phyloP scores from a whole-genome alignment of 2,888 invertebrate genomes.

The Crossocerus cetratus region DNA sequence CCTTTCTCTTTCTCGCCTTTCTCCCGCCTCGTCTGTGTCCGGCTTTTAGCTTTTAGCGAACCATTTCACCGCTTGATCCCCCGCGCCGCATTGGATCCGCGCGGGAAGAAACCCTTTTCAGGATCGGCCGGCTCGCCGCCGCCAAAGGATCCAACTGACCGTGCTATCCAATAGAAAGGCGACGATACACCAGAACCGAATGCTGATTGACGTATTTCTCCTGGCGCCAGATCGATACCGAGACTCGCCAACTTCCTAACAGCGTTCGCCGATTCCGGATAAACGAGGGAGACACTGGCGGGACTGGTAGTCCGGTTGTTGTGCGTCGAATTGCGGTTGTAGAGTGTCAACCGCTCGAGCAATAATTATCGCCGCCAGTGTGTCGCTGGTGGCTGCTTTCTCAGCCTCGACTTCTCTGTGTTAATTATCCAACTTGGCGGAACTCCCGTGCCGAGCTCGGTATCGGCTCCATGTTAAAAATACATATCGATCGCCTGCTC shows the following conservation, averaged over 20 bases:
- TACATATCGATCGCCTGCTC: slow-evolving; percentile 3
- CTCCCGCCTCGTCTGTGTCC: slow-evolving; percentile 41
- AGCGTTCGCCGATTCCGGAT: no score
- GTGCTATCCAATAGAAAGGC: neutral
- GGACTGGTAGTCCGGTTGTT: no score
- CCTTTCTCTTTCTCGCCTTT: slow-evolving; percentile 6
- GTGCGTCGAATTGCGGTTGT: no score
- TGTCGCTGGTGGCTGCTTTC: neutral
- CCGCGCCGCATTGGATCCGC: slow-evolving; percentile 1
- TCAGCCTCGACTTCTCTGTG: neutral
- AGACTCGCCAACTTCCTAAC: neutral
- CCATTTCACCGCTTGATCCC: slow-evolving; percentile 45
- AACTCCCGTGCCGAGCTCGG: neutral
- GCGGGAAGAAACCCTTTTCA: slow-evolving; percentile 31
- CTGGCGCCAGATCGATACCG: neutral
- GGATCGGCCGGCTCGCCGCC: slow-evolving; percentile 21
- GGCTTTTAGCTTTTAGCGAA: slow-evolving; percentile 62
- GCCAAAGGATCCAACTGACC: slow-evolving; percentile 5
- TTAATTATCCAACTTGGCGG: slow-evolving; percentile 6
- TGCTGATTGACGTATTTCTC: neutral
- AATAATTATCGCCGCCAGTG: neutral
- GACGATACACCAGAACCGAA: neutral
- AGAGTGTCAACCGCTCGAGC: neutral
- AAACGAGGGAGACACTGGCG: no score
- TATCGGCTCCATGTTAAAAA: neutral